Base-by-base conservation (phyloP, 2,888 invertebrate genomes). In the Isotomurus palustris region DNA sequence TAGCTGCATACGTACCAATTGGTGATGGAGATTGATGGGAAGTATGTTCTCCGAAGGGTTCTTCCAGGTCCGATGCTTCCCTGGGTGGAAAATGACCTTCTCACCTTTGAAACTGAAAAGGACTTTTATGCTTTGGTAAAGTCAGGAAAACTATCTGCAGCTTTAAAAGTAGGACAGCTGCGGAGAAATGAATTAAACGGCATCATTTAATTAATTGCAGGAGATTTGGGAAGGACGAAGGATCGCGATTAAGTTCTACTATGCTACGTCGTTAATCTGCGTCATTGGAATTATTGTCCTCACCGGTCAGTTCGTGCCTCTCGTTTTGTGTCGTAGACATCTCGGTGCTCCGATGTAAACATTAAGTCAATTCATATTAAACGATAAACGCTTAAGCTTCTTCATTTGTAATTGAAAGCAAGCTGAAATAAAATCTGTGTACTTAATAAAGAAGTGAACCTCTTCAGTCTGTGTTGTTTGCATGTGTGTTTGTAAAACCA, bases 1-100 rank as follows among this genome's bases (percentile, higher is more conserved):
- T n/a, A 56, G 56, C 36, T 56, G 12, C 56, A 56, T n/a, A 51
- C 56, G 8, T 56, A 49, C 14, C 51, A 45, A 45, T 28, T 51
- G 25, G 51, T 51, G 3, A 29, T 8, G 3, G 21, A n/a, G 4
- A 12, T 48, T 3, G 56, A 35, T 12, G 40, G 43, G 10, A 14
- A 43, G n/a, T 24, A 45, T 19, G 22, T 27, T 1, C 12, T 24
- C 3, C 49, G 41, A 29, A 28, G 43, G 4, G 43, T 43, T 14
- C 12, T n/a, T 12, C 32, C 35, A 17, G 56, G 56, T n/a, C 56
- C 56, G 2, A 50, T 50, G 19, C 41, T 56, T 21, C 56, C 48
- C 6, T 56, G 32, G 32, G 35, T 8, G 6, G 17, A 32, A 35
- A 10, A 10, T 19, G 5, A 4, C 19, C 4, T 49, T 6, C 17